Conservation (phyloP, 2,797 vertebrate genomes). For the Columba guinea region DNA sequence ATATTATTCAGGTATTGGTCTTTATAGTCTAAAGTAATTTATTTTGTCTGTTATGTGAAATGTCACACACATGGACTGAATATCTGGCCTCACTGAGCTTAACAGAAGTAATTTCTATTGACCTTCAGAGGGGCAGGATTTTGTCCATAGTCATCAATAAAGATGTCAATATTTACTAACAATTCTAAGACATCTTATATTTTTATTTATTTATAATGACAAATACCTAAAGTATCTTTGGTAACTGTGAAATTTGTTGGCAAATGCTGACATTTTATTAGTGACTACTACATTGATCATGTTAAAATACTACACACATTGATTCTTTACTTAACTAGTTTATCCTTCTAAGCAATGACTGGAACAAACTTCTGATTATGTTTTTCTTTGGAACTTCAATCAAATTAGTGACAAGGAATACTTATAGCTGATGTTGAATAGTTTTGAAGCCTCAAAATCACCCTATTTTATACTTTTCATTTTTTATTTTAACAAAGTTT, state of each 20-base stretch:
- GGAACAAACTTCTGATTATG: background rate
- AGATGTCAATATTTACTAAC: background rate
- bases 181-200: background rate
- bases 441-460: background rate
- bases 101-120: background rate
- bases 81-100: background rate
- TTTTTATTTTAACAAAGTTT: background rate
- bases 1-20: background rate
- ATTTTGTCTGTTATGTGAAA: background rate
- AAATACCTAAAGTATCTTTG: background rate
- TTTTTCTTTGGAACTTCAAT: background rate
- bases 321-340: background rate
- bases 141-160: background rate
- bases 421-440: background rate
- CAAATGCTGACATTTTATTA: constrained; percentile 22
- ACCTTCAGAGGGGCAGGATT: background rate
- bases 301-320: background rate
- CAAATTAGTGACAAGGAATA: background rate
- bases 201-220: background rate
- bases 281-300: background rate
- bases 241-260: background rate
- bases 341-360: background rate
- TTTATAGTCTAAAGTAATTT: background rate
- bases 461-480: background rate
- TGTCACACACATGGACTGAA: background rate